Conservation (phyloP, 2,113 vertebrate genomes). For the Illadopsis cleaveri region DNA sequence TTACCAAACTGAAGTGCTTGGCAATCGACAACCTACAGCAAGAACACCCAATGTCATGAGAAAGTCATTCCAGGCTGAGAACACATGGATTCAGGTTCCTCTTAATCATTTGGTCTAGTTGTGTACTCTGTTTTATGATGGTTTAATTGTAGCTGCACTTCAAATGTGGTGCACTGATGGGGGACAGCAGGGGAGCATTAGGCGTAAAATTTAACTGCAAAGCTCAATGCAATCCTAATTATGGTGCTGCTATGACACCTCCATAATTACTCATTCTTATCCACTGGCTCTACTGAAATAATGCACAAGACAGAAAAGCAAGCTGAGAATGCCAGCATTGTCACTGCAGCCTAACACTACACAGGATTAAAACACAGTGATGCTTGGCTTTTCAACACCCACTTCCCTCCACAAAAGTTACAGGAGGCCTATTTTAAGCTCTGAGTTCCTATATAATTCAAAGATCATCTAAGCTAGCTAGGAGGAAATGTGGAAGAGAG, state of each 20-base stretch:
- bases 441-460: not conserved
- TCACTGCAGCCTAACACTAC: not conserved
- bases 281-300: conserved; percentile 53
- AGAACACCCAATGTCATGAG: conserved; percentile 32
- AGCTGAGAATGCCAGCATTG: conserved; percentile 36
- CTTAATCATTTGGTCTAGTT: conserved; percentile 60
- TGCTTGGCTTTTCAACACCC: not conserved
- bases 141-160: conserved; percentile 66
- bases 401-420: not conserved
- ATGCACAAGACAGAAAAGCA: conserved; percentile 52
- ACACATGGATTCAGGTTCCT: conserved; percentile 14
- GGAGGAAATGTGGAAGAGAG: not conserved
- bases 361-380: not conserved
- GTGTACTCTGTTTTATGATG: conserved; percentile 57
- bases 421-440: not conserved
- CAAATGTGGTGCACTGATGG: conserved; percentile 48
- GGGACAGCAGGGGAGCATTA: conserved; percentile 68
- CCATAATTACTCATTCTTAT: conserved; percentile 70
- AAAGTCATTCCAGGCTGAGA: conserved; percentile 26
- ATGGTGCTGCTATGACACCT: conserved; percentile 58
- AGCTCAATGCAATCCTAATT: conserved; percentile 69
- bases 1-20: not conserved
- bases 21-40: not conserved
- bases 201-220: conserved; percentile 64
- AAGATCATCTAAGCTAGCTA: not conserved